Evolutionary conservation across 2,797 vertebrate genomes (phyloP).

Genomic region (Rhincodon typus): DNA sequence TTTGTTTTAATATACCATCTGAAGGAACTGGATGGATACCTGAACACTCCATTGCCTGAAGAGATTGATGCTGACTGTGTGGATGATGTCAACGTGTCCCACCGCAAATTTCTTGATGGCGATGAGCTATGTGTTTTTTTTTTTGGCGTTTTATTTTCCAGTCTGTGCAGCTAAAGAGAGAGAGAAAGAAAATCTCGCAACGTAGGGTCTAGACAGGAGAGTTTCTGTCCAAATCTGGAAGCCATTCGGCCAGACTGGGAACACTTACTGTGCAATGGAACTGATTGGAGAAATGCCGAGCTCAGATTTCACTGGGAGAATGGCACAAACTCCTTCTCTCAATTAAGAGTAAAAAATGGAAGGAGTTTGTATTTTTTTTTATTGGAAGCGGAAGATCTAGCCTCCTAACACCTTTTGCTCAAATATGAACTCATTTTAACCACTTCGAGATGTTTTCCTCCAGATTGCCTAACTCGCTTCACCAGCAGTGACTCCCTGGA

Average conservation of each 20-base stretch:
- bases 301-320: constrained; percentile 68
- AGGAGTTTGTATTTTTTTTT: not conserved
- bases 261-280: constrained; percentile 53
- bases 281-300: constrained; percentile 46
- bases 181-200: constrained; percentile 61
- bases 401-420: not conserved
- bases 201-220: constrained; percentile 79
- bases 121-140: constrained; percentile 78
- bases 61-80: constrained; percentile 76
- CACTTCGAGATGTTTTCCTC: not conserved
- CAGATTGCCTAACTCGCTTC: not conserved
- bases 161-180: constrained; percentile 55
- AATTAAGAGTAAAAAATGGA: constrained; percentile 72
- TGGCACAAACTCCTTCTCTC: constrained; percentile 42
- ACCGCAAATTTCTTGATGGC: constrained; percentile 82
- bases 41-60: constrained; percentile 75
- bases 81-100: constrained; percentile 74
- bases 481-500: not conserved
- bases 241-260: constrained; percentile 64
- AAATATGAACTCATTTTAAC: not conserved
- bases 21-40: constrained; percentile 46
- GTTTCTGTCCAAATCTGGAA: constrained; percentile 79
- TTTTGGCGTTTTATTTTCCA: constrained; percentile 67
- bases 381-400: not conserved
- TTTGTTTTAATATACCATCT: not conserved